Conservation (phyloP, 1,140 invertebrate species). For the Alviniconcha marisindica region DNA sequence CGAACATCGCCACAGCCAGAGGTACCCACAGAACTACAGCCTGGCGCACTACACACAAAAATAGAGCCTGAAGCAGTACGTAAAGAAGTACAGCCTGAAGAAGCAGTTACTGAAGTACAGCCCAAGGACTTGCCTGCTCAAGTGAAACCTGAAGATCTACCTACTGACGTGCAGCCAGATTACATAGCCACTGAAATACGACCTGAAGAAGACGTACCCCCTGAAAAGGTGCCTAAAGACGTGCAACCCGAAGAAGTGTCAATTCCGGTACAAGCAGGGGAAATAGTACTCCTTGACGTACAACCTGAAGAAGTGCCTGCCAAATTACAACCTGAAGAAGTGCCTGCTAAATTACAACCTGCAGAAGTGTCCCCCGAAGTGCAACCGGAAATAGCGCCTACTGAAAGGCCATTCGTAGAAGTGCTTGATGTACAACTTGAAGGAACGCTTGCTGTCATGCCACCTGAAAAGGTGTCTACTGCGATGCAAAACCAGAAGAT, state of each 20-base stretch:
- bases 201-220: not conserved
- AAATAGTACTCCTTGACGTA: not conserved
- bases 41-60: not conserved
- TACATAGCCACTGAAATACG: not conserved
- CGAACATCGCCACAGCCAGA: not conserved
- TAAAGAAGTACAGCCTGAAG: not conserved
- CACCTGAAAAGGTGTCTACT: not conserved
- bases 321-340: not conserved
- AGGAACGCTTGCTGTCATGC: not conserved
- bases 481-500: no score
- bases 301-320: not conserved
- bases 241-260: not conserved
- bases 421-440: not conserved
- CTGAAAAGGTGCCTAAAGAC: not conserved
- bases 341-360: not conserved
- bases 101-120: not conserved
- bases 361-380: not conserved
- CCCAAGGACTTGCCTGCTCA: not conserved
- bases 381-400: not conserved
- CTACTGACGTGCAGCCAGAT: not conserved
- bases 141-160: not conserved
- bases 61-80: not conserved
- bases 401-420: not conserved
- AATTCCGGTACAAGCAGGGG: not conserved
- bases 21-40: not conserved